Base-by-base conservation (phyloP, 2,113 vertebrate genomes). In the Sula dactylatra region DNA sequence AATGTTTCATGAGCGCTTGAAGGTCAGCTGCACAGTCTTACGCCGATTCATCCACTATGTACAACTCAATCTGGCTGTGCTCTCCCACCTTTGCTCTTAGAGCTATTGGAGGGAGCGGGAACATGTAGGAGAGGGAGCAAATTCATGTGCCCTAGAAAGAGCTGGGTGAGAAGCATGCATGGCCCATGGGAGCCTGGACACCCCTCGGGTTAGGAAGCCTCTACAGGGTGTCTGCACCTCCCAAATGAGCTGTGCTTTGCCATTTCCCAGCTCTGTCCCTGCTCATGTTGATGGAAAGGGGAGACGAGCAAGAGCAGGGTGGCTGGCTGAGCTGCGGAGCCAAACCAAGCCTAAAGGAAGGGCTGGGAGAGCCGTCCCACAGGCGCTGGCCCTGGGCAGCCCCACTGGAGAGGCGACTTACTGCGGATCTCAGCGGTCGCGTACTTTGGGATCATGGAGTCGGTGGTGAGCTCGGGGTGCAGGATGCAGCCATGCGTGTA, bases 401-500 rank as follows among this genome's bases (percentile, higher is more conserved):
- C 89, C 71, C 1, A 2, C 88, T 59, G 88, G 91, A 82, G 92
- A 98, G 24, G 62, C 24, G 81, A 99, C 99, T 99, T 99, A 99
- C 99, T 99, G 97, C 99, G 99, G 98, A 99, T 99, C 98, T 99
- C 99, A 83, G 99, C 99, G 45, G 99, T 99, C 98, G 99, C 99
- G 79, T 99, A 99, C 99, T 99, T 99, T 98, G 99, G 99, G 98
- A 99, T 99, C 99, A 99, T 99, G 97, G 99, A 99, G 98, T 99
- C 99, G 1, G 98, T 99, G 97, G 99, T 99, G 98, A 99, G 99
- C 98, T 99, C 99, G 1, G 99, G 99, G 90, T 99, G 99, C 92
- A 99, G 99, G 98, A 99, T 99, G 98, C 99, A 99, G 98, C 99
- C 99, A 11, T 99, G 99, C 0, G 99, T 99, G 98, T 99, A 99